These are phyloP conservation scores for Gasteruption jaculator DNA, from an alignment of 2,888 invertebrate species.

Conservation along the genomic window DNA sequence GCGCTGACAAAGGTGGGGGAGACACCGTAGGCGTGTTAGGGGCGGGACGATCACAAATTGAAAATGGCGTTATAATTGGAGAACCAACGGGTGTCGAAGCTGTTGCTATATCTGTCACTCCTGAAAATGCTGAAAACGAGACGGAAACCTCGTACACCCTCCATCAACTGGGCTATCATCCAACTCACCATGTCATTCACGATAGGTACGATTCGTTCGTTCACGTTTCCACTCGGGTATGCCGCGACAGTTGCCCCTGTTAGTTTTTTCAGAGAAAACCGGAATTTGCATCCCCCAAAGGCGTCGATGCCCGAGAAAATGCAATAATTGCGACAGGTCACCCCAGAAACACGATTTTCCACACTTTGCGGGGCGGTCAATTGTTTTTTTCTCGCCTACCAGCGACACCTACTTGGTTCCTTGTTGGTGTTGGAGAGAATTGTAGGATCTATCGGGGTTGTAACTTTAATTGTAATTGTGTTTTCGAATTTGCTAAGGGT, in stretches of 20 bases:
- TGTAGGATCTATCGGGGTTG: too few relatives aligned
- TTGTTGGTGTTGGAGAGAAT: too few relatives aligned
- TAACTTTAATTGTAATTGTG: too few relatives aligned
- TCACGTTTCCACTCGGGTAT: neutral
- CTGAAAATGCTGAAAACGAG: constrained; percentile 30
- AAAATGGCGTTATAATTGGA: constrained; percentile 48
- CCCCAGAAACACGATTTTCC: too few relatives aligned
- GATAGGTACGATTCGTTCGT: constrained; percentile 30
- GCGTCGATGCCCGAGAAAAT: too few relatives aligned
- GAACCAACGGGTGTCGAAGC: constrained; percentile 30
- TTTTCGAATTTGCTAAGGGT: too few relatives aligned
- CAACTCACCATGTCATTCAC: constrained; percentile 31
- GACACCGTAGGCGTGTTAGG: constrained; percentile 47
- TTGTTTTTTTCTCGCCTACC: too few relatives aligned
- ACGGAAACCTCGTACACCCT: constrained; percentile 31
- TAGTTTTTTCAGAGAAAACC: too few relatives aligned
- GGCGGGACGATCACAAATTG: constrained; percentile 47
- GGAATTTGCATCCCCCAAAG: too few relatives aligned
- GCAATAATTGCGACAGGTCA: too few relatives aligned
- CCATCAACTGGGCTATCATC: constrained; percentile 32
- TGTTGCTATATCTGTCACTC: constrained; percentile 27
- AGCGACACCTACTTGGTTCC: too few relatives aligned
- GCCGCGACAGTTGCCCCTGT: constrained; percentile 8
- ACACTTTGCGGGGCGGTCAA: too few relatives aligned
- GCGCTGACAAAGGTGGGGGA: constrained; percentile 40